Evolutionary conservation across 2,797 vertebrate genomes (phyloP).

Genomic region (Sebastes steindachneri): DNA sequence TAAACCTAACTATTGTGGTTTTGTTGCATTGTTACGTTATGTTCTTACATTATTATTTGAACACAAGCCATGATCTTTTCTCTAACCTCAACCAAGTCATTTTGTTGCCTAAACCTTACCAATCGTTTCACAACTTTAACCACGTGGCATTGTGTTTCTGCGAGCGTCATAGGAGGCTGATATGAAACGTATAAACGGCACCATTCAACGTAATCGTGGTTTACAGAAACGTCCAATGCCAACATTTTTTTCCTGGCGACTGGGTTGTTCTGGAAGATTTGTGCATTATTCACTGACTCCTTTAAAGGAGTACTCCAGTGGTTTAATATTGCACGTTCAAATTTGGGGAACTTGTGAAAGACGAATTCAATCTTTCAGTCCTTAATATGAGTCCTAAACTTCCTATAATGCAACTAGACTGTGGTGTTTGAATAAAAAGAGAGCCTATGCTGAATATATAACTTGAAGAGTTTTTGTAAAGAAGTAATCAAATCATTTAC

Average conservation of each 20-base stretch:
- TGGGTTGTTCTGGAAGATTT: background rate
- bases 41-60: too few species aligned
- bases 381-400: background rate
- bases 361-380: background rate
- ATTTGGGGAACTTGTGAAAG: background rate
- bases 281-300: background rate
- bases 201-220: fast-evolving
- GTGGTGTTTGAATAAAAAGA: background rate
- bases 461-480: background rate
- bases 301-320: background rate
- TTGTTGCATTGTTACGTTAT: too few species aligned
- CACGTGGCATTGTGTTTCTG: too few species aligned
- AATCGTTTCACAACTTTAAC: too few species aligned
- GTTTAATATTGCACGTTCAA: background rate
- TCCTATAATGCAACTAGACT: background rate
- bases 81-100: too few species aligned
- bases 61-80: too few species aligned
- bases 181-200: fast-evolving
- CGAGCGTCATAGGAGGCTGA: too few species aligned
- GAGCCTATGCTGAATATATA: background rate
- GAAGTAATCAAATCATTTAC: background rate
- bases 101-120: too few species aligned
- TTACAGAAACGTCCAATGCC: too few species aligned
- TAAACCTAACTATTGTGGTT: too few species aligned
- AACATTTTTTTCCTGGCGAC: too few species aligned